phyloP scores from a whole-genome alignment of 2,113 vertebrate species.

The Callocephalon fimbriatum region DNA sequence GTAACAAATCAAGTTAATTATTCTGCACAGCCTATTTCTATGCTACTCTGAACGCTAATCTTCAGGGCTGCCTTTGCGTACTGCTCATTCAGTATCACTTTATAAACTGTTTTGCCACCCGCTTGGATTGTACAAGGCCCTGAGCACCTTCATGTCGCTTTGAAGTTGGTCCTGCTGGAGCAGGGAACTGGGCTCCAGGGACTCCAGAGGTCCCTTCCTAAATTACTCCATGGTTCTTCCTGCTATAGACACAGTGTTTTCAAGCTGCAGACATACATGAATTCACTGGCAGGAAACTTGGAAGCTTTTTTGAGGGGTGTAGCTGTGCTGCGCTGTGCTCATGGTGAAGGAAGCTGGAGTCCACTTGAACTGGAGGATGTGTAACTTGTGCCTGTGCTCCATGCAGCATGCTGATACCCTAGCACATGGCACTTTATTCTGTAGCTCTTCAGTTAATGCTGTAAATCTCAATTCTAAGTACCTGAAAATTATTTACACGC shows the following conservation, averaged over 20 bases:
- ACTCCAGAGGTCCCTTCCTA: background rate
- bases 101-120: background rate
- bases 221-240: background rate
- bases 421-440: background rate
- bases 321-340: background rate
- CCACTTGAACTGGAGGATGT: background rate
- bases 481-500: background rate
- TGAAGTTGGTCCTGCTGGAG: background rate
- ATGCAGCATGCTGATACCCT: background rate
- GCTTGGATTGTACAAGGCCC: background rate
- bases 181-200: background rate
- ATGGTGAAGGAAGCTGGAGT: fast-evolving
- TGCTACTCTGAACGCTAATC: background rate
- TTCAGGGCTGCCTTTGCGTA: background rate
- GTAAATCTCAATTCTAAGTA: background rate
- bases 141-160: background rate
- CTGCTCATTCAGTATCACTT: background rate
- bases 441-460: background rate
- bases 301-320: background rate
- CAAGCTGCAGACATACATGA: background rate
- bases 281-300: background rate
- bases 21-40: background rate
- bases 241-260: background rate
- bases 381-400: background rate
- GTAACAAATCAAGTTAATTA: background rate